phyloP scores from a whole-genome alignment of 2,797 vertebrate genomes.

The Danio choprae region DNA sequence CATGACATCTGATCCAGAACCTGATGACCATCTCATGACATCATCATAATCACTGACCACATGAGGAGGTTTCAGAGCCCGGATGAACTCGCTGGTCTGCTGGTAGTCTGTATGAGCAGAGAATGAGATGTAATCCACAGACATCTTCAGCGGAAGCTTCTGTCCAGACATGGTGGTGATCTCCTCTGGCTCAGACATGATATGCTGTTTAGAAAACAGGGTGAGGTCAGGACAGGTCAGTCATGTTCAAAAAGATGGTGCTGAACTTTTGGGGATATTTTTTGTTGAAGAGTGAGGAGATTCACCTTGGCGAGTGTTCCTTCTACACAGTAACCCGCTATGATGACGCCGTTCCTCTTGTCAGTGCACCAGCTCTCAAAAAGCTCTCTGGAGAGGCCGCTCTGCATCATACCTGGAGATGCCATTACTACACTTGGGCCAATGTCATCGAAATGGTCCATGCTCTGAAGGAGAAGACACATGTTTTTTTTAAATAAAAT shows the following conservation, averaged over 20 bases:
- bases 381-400: slow-evolving; percentile 92
- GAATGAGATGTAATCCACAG: slow-evolving; percentile 98
- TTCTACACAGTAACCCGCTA: slow-evolving; percentile 96
- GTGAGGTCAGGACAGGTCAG: neutral
- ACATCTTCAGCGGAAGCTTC: slow-evolving; percentile 96
- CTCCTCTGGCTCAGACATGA: slow-evolving; percentile 97
- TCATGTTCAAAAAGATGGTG: neutral
- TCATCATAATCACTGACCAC: slow-evolving; percentile 80
- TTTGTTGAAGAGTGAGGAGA: slow-evolving; percentile 32
- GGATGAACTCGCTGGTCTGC: slow-evolving; percentile 97
- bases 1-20: neutral
- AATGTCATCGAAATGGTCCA: slow-evolving; percentile 98
- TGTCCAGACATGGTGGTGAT: slow-evolving; percentile 97
- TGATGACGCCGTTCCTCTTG: slow-evolving; percentile 96
- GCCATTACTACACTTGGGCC: slow-evolving; percentile 97
- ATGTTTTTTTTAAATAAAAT: neutral
- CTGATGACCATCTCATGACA: neutral
- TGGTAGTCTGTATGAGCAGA: slow-evolving; percentile 97
- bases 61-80: slow-evolving; percentile 93
- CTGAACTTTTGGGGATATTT: neutral
- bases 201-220: slow-evolving; percentile 80
- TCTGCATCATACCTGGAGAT: slow-evolving; percentile 98
- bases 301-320: slow-evolving; percentile 94
- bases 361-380: slow-evolving; percentile 99
- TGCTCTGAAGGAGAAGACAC: slow-evolving; percentile 80